Base-by-base conservation (phyloP, 2,888 invertebrate genomes). In the Tuta absoluta region DNA sequence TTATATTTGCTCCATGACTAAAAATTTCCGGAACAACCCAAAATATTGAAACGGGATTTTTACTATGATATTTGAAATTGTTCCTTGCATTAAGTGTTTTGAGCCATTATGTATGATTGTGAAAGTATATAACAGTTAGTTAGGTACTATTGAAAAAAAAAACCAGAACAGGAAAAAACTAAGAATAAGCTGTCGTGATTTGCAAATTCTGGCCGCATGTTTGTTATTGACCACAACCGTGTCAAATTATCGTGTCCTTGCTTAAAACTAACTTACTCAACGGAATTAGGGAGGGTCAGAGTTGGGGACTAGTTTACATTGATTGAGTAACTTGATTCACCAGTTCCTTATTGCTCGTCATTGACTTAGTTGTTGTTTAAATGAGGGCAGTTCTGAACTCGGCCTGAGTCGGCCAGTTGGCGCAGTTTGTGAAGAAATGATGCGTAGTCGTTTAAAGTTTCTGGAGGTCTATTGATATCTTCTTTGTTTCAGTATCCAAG, bases 281-380 rank as follows among this genome's bases (percentile, higher is more conserved):
- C 62, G 59, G 33, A 37, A 33, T 53, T 23, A 48, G 59, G 33
- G 61, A 60, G 65, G 62, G 59, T 53, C 63, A 19, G 23, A 33
- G 48, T 65, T 38, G 14, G 51, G 14, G 23, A 24, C 65, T 60
- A 63, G 53, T 63, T 63, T 60, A 59, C 65, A 63, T 62, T 63
- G 65, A 65, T 65, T 60, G 63, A 63, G 60, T 65, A 65, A 65
- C 65, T 65, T 63, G 59, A 45, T 23, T 51, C 38, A 37, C 17
- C 48, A 23, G 37, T 21, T 56, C 48, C 56, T 65, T 57, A 57
- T 48, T 58, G 56, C 48, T 21, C 24, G 17, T 56, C 24, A 64
- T 64, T 64, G 37, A 58, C 58, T 48, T 37, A 21, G 45, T 28
- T 53, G 62, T 53, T 62, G 19, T 12, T 21, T 45, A 48, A 21